Base-by-base conservation (phyloP, 2,888 invertebrate genomes). In the Zaprionus obscuricornis region DNA sequence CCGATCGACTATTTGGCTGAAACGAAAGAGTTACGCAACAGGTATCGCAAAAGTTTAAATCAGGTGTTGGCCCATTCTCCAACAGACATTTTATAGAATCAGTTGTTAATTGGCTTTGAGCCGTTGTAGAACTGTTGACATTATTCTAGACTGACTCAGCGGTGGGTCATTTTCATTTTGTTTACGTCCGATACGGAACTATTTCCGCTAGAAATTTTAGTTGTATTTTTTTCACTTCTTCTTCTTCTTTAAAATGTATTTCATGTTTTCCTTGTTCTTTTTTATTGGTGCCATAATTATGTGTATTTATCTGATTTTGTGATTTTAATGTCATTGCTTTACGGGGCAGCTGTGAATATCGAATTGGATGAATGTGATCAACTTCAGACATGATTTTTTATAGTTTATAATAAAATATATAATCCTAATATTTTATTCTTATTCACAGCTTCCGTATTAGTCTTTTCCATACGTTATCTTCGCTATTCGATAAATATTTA, bases 91-190 rank as follows among this genome's bases (percentile, higher is more conserved):
- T 18, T 7, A 10, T 26, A 60, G 62, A 78, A 64, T 83, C 62
- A 76, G 81, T 76, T 43, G 63, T 26, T 54, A 50, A 56, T 64
- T 72, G 67, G 54, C 72, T 54, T 42, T 36, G 52, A 37, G 22
- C 34, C 49, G 42, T 50, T 58, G 33, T 43, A 52, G 64, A 74
- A 36, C 70, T 46, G 22, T 42, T 55, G 42, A 14, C 31, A 13
- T 22, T 31, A 13, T 31, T 47, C 18, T 39, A 46, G 42, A 47
- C n/a, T n/a, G n/a, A n/a, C n/a, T n/a, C n/a, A n/a, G n/a, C n/a
- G n/a, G n/a, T 22, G 16, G 22, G 16, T 29, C 10, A n/a, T 36
- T 36, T 16, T 42, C 20, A 34, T 1, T 27, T 6, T 3, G 22
- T 31, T 31, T 31, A 7, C 10, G 39, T 22, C 7, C 27, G 4